A percentile compares a stretch with the other conserved stretches of the same genome.
These are phyloP conservation scores for Drosophila meridionalis DNA, from an alignment of 2,888 invertebrate species.

Conservation along the genomic window DNA sequence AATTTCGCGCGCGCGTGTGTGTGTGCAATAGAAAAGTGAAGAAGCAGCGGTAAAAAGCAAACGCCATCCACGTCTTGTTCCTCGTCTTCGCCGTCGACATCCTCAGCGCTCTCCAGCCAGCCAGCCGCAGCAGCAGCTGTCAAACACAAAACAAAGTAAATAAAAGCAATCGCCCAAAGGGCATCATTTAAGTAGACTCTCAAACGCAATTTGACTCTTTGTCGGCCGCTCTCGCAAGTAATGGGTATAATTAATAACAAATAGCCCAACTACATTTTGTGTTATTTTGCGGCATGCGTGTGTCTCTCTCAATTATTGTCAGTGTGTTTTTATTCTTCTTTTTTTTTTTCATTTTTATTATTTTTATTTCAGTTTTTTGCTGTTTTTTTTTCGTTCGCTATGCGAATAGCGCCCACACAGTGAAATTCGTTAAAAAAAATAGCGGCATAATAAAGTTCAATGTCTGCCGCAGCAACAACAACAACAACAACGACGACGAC, in stretches of 20 bases:
- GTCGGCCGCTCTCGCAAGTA: conserved; percentile 20
- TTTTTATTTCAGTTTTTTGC: conserved; percentile 10
- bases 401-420: conserved; percentile 47
- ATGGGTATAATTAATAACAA: conserved; percentile 47
- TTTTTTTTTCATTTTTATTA: conserved; percentile 6
- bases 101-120: conserved; percentile 27
- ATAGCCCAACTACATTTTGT: conserved; percentile 23
- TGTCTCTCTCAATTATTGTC: conserved; percentile 36
- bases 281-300: conserved; percentile 18
- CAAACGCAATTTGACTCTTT: conserved; percentile 2
- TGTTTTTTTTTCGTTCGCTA: conserved; percentile 23
- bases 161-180: conserved; percentile 49
- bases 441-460: conserved; percentile 68
- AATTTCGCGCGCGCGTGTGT: conserved; percentile 54
- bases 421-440: conserved; percentile 20
- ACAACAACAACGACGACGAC: conserved; percentile 24
- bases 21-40: conserved; percentile 65
- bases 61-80: conserved; percentile 32
- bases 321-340: not conserved
- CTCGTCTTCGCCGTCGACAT: conserved; percentile 16
- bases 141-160: conserved; percentile 67
- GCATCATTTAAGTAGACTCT: conserved; percentile 24
- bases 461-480: conserved; percentile 53
- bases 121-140: conserved; percentile 52
- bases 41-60: conserved; percentile 52